These are phyloP conservation scores for Apotomis turbidana DNA, from an alignment of 2,888 invertebrate genomes.

Conservation along the genomic window DNA sequence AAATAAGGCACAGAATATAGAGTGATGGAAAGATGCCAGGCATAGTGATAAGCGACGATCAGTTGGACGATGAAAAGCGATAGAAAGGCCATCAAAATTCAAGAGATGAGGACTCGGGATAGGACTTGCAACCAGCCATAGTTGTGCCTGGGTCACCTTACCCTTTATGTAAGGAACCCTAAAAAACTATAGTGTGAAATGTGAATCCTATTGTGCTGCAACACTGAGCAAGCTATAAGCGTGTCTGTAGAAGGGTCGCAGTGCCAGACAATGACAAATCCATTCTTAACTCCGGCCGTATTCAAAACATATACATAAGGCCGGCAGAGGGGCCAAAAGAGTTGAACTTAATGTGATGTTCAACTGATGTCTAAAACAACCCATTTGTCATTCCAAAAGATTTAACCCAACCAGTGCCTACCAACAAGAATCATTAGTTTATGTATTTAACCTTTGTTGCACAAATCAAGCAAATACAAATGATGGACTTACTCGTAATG, in stretches of 20 bases:
- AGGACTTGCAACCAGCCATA: too few species aligned
- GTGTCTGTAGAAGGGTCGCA: slow-evolving; percentile 27
- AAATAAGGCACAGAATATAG: too few species aligned
- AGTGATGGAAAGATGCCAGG: too few species aligned
- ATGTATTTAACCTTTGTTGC: too few species aligned
- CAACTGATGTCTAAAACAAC: neutral
- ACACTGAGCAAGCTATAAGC: slow-evolving; percentile 13
- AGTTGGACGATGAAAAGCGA: too few species aligned
- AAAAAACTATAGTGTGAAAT: slow-evolving; percentile 19
- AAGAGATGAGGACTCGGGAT: too few species aligned
- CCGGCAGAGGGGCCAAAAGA: neutral
- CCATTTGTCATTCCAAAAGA: neutral
- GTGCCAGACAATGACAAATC: slow-evolving; percentile 31
- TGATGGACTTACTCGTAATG: too few species aligned
- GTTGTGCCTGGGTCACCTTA: too few species aligned
- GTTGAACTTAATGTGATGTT: neutral
- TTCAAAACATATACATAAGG: neutral
- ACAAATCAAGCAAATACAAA: too few species aligned
- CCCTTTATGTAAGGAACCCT: neutral
- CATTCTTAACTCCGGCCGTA: slow-evolving; percentile 26
- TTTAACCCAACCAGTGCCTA: neutral
- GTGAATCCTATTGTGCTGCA: slow-evolving; percentile 22
- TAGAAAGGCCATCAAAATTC: too few species aligned
- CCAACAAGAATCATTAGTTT: too few species aligned
- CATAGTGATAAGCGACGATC: too few species aligned